Percentiles rank a stretch among this genome's conserved stretches.
These are phyloP conservation scores for Lates japonicus DNA, from an alignment of 2,797 vertebrate genomes.

Conservation along the genomic window DNA sequence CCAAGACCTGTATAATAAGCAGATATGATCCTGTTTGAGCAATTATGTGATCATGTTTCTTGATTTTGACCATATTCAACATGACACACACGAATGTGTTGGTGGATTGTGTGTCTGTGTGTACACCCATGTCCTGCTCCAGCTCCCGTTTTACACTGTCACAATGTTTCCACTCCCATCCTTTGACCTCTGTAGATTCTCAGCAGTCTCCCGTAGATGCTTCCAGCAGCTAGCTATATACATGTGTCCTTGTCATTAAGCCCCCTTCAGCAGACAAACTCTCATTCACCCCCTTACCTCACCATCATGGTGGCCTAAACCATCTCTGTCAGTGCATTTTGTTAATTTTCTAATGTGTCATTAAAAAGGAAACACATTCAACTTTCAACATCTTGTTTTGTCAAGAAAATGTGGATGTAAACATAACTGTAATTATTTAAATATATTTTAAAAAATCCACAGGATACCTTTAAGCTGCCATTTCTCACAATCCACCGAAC, in stretches of 20 bases:
- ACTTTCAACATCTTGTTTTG: background rate
- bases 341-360: background rate
- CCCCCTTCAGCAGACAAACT: conserved; percentile 17
- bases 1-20: conserved; percentile 22
- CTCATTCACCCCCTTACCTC: background rate
- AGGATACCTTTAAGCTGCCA: background rate
- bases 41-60: background rate
- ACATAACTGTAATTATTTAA: background rate
- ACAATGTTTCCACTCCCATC: conserved; percentile 20
- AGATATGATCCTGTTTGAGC: background rate
- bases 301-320: conserved; percentile 20
- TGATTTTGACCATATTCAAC: conserved; percentile 1
- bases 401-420: background rate
- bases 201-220: conserved; percentile 42
- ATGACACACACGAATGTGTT: background rate
- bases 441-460: background rate
- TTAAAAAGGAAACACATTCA: background rate
- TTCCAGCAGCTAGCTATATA: conserved; percentile 15
- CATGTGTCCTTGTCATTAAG: conserved; percentile 31
- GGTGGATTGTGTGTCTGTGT: conserved; percentile 20
- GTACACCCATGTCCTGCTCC: background rate
- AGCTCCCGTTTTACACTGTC: background rate
- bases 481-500: background rate
- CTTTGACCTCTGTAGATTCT: conserved; percentile 47
- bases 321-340: conserved; percentile 28